Conservation (phyloP, 2,888 invertebrate species). For the Pediacus dermestoides region DNA sequence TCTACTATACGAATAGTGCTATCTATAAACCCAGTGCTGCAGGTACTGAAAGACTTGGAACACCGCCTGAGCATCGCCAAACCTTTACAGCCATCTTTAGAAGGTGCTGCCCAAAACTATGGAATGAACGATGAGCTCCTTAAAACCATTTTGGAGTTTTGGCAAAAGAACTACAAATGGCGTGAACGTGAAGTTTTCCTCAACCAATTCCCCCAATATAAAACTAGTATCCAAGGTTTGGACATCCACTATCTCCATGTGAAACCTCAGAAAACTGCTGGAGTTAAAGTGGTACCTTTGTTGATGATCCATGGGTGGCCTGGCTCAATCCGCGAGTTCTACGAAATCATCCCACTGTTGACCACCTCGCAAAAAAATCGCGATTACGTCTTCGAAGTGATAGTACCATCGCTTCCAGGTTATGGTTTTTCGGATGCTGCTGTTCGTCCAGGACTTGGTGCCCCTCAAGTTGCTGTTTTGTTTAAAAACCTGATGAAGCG, state of each 20-base stretch:
- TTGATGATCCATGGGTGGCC: slow-evolving; percentile 87
- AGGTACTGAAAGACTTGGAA: slow-evolving; percentile 55
- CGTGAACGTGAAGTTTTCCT: slow-evolving; percentile 60
- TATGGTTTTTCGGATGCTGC: slow-evolving; percentile 42
- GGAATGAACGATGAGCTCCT: slow-evolving; percentile 75
- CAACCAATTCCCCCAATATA: slow-evolving; percentile 67
- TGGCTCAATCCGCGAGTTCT: slow-evolving; percentile 82
- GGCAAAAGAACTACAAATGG: slow-evolving; percentile 73
- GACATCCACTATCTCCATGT: slow-evolving; percentile 56
- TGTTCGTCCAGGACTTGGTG: slow-evolving; percentile 55
- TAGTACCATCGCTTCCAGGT: slow-evolving; percentile 6
- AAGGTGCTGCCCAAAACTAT: slow-evolving; percentile 70
- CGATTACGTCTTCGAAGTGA: slow-evolving; percentile 19
- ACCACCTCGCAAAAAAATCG: slow-evolving; percentile 51
- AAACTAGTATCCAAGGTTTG: slow-evolving; percentile 67
- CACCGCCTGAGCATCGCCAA: slow-evolving; percentile 54
- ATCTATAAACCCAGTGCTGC: too few relatives aligned
- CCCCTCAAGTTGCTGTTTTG: slow-evolving; percentile 55
- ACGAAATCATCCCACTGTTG: slow-evolving; percentile 69
- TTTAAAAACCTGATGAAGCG: slow-evolving; percentile 67
- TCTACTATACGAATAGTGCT: too few relatives aligned
- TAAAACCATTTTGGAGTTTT: slow-evolving; percentile 66
- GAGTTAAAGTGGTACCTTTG: slow-evolving; percentile 60
- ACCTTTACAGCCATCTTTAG: slow-evolving; percentile 54
- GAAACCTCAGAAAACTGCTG: slow-evolving; percentile 51